These are phyloP conservation scores for Brachionus rubens DNA, from an alignment of 1,140 invertebrate species.

Conservation along the genomic window DNA sequence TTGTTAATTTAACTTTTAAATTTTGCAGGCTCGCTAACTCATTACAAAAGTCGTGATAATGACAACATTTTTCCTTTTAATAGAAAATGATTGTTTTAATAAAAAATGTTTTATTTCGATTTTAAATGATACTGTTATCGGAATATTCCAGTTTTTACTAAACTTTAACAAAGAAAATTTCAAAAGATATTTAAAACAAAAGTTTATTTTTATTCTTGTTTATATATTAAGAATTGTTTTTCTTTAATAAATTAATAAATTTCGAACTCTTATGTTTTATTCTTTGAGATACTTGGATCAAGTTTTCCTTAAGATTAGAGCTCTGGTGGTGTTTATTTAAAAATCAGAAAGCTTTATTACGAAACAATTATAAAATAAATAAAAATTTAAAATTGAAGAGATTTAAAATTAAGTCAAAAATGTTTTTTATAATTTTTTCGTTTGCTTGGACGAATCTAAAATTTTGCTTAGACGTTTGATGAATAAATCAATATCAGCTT, in stretches of 20 bases:
- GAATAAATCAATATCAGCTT: conserved; percentile 68
- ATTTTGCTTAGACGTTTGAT: conserved; percentile 67
- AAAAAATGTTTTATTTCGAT: too few relatives aligned
- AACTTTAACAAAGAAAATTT: too few relatives aligned
- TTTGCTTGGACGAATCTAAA: conserved; percentile 47
- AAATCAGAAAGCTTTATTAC: too few relatives aligned
- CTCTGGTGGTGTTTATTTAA: too few relatives aligned
- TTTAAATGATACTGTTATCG: too few relatives aligned
- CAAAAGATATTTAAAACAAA: background rate
- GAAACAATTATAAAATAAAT: too few relatives aligned
- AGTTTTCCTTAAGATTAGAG: too few relatives aligned
- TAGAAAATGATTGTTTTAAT: too few relatives aligned
- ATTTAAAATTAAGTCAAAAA: background rate
- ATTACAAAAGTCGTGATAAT: background rate
- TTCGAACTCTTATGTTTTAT: too few relatives aligned
- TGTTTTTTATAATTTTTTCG: background rate
- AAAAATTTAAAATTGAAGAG: too few relatives aligned
- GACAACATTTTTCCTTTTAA: background rate
- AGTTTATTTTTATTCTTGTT: conserved; percentile 16
- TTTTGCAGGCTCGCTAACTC: background rate
- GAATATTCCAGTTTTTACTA: too few relatives aligned
- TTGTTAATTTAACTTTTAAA: background rate
- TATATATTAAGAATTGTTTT: background rate
- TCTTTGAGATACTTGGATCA: too few relatives aligned
- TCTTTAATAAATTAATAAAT: conserved; percentile 10